These are phyloP conservation scores for Lophius piscatorius DNA, from an alignment of 2,113 vertebrate genomes.

Conservation along the genomic window DNA sequence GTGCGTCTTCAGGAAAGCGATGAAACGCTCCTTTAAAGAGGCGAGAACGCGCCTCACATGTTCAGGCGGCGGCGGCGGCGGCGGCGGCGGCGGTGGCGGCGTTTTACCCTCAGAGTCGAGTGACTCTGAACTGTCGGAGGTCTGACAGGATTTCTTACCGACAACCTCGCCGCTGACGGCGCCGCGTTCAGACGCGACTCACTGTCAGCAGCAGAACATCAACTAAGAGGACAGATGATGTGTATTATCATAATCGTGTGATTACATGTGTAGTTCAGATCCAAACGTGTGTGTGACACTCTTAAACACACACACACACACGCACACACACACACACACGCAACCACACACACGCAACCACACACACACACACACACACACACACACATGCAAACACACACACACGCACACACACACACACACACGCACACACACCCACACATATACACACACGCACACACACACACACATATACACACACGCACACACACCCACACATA, in stretches of 20 bases:
- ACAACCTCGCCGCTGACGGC: conserved; percentile 38
- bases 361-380: conserved; percentile 36
- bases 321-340: conserved; percentile 15
- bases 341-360: conserved; percentile 11
- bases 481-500: conserved; percentile 15
- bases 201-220: conserved; percentile 52
- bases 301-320: conserved; percentile 19
- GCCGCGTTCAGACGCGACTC: conserved; percentile 45
- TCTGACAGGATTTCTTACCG: conserved; percentile 44
- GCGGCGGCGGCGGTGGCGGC: conserved; percentile 9
- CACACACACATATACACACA: no score
- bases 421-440: conserved; percentile 17
- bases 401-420: conserved; percentile 18
- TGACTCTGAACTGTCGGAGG: conserved; percentile 29
- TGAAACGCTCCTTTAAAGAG: no score
- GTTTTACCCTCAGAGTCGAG: conserved; percentile 41
- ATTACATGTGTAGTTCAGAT: conserved; percentile 80
- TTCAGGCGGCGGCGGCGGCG: background rate
- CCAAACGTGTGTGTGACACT: conserved; percentile 55
- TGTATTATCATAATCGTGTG: conserved; percentile 76
- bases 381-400: conserved; percentile 8
- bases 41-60: background rate
- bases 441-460: conserved; percentile 37
- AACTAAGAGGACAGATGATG: conserved; percentile 77
- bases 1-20: no score